These are phyloP conservation scores for Acrocera orbiculus DNA, from an alignment of 2,888 invertebrate genomes.

Conservation along the genomic window DNA sequence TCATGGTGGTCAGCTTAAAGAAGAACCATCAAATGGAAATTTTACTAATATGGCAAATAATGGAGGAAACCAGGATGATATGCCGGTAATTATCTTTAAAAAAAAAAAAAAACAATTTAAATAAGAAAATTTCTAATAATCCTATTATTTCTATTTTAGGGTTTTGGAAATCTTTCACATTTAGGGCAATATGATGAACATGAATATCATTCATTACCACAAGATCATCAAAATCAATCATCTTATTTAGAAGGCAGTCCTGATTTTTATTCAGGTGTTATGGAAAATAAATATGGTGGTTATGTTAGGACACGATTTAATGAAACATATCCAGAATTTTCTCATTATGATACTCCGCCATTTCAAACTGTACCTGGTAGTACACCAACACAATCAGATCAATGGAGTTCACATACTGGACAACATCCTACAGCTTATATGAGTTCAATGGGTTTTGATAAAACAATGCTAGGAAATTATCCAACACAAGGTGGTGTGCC, in stretches of 20 bases:
- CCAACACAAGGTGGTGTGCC: conserved; percentile 31
- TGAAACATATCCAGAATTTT: conserved; percentile 26
- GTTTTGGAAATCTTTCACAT: conserved; percentile 15
- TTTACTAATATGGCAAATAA: conserved; percentile 12
- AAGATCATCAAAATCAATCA: conserved; percentile 17
- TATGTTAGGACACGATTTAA: conserved; percentile 27
- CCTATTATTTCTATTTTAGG: conserved; percentile 7
- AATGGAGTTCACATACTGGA: conserved; percentile 36
- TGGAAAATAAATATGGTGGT: conserved; percentile 21
- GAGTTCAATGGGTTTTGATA: conserved; percentile 32
- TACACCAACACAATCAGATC: conserved; percentile 32
- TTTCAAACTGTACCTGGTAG: conserved; percentile 60
- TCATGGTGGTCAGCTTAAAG: conserved; percentile 24
- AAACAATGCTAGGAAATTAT: conserved; percentile 25
- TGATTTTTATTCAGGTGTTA: conserved; percentile 16
- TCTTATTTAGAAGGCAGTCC: conserved; percentile 15
- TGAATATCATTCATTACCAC: conserved; percentile 16
- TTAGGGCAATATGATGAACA: conserved; percentile 16
- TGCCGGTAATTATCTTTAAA: conserved; percentile 10
- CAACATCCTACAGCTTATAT: conserved; percentile 36
- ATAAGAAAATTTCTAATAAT: too few relatives aligned
- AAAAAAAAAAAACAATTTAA: not conserved
- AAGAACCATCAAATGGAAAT: conserved; percentile 21
- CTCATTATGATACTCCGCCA: conserved; percentile 45
- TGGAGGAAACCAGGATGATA: conserved; percentile 11